Evolutionary conservation across 1,140 invertebrate species (phyloP).

Genomic region (Holcopasites calliopsidis): DNA sequence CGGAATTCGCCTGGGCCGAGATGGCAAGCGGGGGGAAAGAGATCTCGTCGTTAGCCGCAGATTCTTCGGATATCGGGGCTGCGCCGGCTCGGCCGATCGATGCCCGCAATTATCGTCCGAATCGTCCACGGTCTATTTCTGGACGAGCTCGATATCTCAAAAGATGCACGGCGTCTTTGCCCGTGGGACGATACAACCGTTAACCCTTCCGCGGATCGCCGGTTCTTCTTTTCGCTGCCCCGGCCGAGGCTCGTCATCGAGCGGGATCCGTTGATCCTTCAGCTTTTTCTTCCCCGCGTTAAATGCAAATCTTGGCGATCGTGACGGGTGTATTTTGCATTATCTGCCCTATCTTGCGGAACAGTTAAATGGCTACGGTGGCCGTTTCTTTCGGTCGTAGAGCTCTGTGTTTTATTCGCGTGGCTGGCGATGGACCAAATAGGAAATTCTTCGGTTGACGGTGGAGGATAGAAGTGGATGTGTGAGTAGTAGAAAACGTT

Average conservation of each 20-base stretch:
- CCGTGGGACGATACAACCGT: not conserved
- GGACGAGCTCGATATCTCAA: not conserved
- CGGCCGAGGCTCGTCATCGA: not conserved
- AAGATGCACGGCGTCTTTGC: not conserved
- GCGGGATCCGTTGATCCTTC: not conserved
- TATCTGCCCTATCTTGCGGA: no score
- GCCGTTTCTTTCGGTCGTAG: no score
- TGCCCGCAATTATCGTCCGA: constrained; percentile 34
- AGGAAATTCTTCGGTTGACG: no score
- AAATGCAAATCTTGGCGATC: no score
- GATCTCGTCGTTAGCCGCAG: constrained; percentile 28
- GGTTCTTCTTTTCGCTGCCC: not conserved
- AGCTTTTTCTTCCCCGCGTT: no score
- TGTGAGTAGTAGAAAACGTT: no score
- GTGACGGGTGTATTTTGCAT: no score
- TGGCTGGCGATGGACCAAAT: no score
- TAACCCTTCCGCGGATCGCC: not conserved
- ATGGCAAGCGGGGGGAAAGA: not conserved
- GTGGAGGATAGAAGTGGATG: no score
- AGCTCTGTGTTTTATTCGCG: no score
- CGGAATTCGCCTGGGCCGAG: constrained; percentile 39
- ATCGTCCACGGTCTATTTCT: constrained; percentile 47
- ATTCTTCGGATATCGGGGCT: constrained; percentile 45
- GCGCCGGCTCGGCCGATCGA: constrained; percentile 35
- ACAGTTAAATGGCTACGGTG: no score